phyloP scores from a whole-genome alignment of 2,888 invertebrate genomes.

The Teleogryllus oceanicus region DNA sequence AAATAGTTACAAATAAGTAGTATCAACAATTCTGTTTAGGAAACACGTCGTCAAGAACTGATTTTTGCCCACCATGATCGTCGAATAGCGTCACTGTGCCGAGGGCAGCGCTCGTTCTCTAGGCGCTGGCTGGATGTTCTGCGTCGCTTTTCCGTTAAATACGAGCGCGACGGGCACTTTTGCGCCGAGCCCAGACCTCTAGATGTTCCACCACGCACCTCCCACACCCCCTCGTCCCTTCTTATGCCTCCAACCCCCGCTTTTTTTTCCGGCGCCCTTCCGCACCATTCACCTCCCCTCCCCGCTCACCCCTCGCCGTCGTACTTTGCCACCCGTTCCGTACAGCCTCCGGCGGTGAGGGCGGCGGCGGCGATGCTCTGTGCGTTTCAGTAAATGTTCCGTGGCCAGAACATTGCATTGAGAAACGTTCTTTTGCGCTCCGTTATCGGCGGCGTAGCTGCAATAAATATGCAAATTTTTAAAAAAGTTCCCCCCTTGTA shows the following conservation, averaged over 20 bases:
- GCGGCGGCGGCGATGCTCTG: not conserved
- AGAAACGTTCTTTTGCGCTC: not conserved
- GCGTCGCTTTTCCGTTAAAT: no score
- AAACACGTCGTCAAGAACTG: no score
- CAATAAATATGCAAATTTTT: conserved; percentile 9
- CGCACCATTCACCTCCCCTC: not conserved
- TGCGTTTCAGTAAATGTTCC: not conserved
- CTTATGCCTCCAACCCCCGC: not conserved
- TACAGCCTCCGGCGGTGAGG: not conserved
- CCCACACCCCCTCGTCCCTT: not conserved
- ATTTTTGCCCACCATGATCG: no score
- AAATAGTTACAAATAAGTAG: no score
- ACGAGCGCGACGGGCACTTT: no score
- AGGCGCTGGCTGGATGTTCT: no score
- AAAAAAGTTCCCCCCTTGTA: conserved; percentile 2
- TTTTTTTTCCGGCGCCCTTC: not conserved
- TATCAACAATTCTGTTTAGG: no score
- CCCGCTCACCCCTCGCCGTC: not conserved
- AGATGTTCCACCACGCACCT: no score
- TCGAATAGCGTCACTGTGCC: no score
- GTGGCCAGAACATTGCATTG: not conserved
- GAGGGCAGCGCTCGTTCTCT: no score
- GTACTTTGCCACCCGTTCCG: not conserved
- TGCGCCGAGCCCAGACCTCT: no score
- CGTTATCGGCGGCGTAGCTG: conserved; percentile 1